Conservation (phyloP, 1,140 invertebrate species). For the Drosophila malerkotliana region DNA sequence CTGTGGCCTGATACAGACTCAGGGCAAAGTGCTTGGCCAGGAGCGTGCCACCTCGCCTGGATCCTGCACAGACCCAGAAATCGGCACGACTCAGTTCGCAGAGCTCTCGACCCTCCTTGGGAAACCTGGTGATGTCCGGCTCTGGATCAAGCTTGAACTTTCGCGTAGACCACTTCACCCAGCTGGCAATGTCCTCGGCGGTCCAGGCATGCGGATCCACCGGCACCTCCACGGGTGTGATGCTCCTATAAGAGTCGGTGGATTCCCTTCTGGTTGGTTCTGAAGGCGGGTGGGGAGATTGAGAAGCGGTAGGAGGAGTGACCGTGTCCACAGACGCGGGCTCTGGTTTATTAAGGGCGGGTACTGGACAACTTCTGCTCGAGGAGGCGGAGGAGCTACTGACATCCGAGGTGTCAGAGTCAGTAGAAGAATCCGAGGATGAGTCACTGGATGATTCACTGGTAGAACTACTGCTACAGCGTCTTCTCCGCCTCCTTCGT, state of each 20-base stretch:
- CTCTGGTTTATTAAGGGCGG: conserved; percentile 18
- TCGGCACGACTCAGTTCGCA: conserved; percentile 85
- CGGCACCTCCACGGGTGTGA: conserved; percentile 67
- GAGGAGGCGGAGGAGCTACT: not conserved
- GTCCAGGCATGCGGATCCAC: conserved; percentile 88
- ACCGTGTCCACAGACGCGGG: not conserved
- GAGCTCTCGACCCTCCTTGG: conserved; percentile 86
- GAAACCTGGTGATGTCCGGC: conserved; percentile 85
- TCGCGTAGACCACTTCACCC: conserved; percentile 87
- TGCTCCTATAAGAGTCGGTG: conserved; percentile 10
- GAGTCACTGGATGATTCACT: conserved; percentile 41
- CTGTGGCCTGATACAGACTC: conserved; percentile 84
- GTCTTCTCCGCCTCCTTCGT: conserved; percentile 18
- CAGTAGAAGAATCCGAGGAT: conserved; percentile 26
- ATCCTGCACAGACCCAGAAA: conserved; percentile 84
- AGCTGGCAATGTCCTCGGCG: conserved; percentile 86
- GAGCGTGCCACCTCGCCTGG: conserved; percentile 83
- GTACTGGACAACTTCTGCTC: conserved; percentile 18
- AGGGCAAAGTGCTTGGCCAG: conserved; percentile 85
- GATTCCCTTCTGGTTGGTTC: conserved; percentile 22
- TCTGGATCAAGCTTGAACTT: conserved; percentile 86
- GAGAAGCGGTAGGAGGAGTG: not conserved
- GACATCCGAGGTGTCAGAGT: conserved; percentile 14
- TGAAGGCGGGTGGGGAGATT: conserved; percentile 8
- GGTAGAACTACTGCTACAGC: conserved; percentile 47